Evolutionary conservation across 1,140 invertebrate genomes (phyloP).

Genomic region (Arion vulgaris): DNA sequence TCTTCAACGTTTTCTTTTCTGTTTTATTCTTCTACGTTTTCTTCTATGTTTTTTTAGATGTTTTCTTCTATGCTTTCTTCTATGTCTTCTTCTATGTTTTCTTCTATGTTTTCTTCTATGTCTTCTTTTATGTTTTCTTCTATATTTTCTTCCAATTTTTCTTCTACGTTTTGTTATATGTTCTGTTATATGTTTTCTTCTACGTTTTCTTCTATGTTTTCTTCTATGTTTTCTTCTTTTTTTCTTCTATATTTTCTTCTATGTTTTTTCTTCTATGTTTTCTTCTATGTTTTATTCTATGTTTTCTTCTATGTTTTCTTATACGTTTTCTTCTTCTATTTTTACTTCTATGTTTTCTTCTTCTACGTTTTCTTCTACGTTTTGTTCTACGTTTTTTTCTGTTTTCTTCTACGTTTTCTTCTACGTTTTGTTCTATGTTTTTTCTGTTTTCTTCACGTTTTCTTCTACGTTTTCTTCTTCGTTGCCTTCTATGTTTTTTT

Average conservation of each 20-base stretch:
- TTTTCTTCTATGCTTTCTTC: neutral
- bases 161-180: neutral
- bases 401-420: neutral
- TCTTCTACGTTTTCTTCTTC: slow-evolving; percentile 10
- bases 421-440: slow-evolving; percentile 17
- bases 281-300: neutral
- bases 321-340: neutral
- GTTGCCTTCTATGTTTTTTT: slow-evolving; percentile 17
- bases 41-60: too few relatives aligned
- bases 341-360: neutral
- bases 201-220: neutral
- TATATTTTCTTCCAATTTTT: neutral
- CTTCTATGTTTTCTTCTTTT: neutral
- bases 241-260: too few relatives aligned
- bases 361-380: neutral
- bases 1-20: too few relatives aligned
- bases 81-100: slow-evolving; percentile 16
- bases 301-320: neutral
- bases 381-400: neutral
- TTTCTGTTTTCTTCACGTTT: slow-evolving; percentile 22
- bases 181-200: neutral
- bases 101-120: neutral
- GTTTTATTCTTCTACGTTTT: neutral
- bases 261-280: neutral
- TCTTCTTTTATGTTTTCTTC: slow-evolving; percentile 17